These are phyloP conservation scores for Megaleporinus macrocephalus DNA, from an alignment of 2,113 vertebrate species.

Conservation along the genomic window DNA sequence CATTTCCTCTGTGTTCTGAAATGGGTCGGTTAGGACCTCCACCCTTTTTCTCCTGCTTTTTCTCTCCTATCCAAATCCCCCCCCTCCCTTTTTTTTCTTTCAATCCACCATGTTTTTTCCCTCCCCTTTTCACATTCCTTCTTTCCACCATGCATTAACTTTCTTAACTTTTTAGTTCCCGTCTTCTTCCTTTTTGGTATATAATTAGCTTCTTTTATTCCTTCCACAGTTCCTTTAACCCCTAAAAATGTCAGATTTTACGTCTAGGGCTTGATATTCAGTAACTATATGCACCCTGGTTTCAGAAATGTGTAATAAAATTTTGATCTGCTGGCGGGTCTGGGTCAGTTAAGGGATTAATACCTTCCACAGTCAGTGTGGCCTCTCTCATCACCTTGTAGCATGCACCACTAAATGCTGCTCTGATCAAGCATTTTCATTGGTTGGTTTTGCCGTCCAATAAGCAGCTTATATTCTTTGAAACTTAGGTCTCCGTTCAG, in stretches of 20 bases:
- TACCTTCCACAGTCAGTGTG: no score
- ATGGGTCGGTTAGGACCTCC: constrained; percentile 75
- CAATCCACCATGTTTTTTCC: constrained; percentile 11
- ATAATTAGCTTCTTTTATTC: not conserved
- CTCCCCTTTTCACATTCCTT: constrained; percentile 22
- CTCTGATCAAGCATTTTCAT: not conserved
- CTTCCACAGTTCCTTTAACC: not conserved
- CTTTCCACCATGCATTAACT: constrained; percentile 39
- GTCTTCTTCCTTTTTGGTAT: constrained; percentile 1
- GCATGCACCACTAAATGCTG: not conserved
- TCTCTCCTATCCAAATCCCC: constrained; percentile 61
- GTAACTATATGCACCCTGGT: no score
- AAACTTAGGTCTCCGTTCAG: no score
- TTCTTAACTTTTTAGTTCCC: constrained; percentile 22
- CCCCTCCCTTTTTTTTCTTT: constrained; percentile 45
- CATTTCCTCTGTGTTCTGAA: constrained; percentile 75
- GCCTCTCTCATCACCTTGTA: not conserved
- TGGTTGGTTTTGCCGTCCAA: not conserved
- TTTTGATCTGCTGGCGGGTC: no score
- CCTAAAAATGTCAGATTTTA: no score
- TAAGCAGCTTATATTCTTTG: not conserved
- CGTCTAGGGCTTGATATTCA: no score
- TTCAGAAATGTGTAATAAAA: no score
- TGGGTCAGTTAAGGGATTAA: no score
- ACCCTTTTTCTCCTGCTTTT: constrained; percentile 56